Evolutionary conservation across 2,113 vertebrate genomes (phyloP), one percentile per base, ranked within the genome.

Genomic region (Nerophis ophidion): DNA sequence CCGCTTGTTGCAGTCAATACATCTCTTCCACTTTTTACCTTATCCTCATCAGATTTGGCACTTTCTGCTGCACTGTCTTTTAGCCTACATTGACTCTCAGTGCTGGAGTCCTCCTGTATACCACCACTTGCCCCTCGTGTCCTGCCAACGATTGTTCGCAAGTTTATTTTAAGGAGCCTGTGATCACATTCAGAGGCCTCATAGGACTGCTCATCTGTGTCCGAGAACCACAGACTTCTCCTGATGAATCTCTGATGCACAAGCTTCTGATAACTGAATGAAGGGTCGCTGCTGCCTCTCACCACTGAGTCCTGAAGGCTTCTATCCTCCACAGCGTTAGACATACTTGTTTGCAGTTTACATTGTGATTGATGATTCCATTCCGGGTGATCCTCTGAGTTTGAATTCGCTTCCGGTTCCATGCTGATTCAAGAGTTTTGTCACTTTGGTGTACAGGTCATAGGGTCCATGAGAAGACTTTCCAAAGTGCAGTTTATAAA

Each of bases 161-260:
- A 70, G 77, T 88, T 81, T 45, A 86, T 78, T 60, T 88, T 86
- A 0, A 80, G 60, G 38, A 81, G 58, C 48, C 57, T 70, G 73
- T 60, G 66, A 7, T 88, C 88, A 1, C 89, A 85, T 73, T 93
- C 93, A 4, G 91, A 71, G 0, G 89, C 80, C 61, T 95, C 94
- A 57, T 92, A 91, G 0, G 87, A 75, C 64, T 89, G 89, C 59
- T 94, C 92, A 64, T 94, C 93, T 61, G 92, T 86, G 64, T 95
- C 94, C 2, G 93, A 93, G 71, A 95, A 93, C 88, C 95, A 93
- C 52, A 95, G 90, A 55, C 89, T 95, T 72, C 94, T 88, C 74
- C 94, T 88, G 80, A 95, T 89, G 75, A 96, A 97, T 54, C 93
- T 90, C 83, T 93, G 93, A 61, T 89, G 91, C 56, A 90, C 90